A percentile compares a stretch with the other conserved stretches of the same genome.
phyloP scores from a whole-genome alignment of 1,140 invertebrate species.

The Asbolus verrucosus region DNA sequence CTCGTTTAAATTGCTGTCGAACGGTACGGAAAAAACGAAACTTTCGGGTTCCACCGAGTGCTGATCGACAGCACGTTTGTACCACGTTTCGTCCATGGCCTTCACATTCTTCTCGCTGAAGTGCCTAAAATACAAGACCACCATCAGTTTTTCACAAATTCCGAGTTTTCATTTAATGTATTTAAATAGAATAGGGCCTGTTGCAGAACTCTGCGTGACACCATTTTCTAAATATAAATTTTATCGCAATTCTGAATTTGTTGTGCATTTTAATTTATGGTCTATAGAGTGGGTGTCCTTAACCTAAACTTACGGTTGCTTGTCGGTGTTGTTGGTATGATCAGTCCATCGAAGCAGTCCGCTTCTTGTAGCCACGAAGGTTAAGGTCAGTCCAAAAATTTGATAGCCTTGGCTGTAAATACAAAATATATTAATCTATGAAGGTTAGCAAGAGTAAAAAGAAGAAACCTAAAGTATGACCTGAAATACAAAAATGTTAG shows the following conservation, averaged over 20 bases:
- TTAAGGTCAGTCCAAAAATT: constrained; percentile 85
- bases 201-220: too few relatives aligned
- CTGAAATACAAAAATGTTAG: constrained; percentile 8
- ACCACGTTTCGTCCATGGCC: constrained; percentile 92
- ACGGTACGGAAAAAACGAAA: constrained; percentile 93
- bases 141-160: too few relatives aligned
- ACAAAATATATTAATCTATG: constrained; percentile 40
- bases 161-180: too few relatives aligned
- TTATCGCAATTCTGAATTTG: too few relatives aligned
- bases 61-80: constrained; percentile 92
- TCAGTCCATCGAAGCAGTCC: constrained; percentile 89
- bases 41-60: constrained; percentile 86
- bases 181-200: too few relatives aligned
- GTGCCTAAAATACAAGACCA: constrained; percentile 79
- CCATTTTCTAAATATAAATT: too few relatives aligned
- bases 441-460: background rate
- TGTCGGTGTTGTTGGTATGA: constrained; percentile 69
- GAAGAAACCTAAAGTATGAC: constrained; percentile 11
- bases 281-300: too few relatives aligned
- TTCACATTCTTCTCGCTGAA: constrained; percentile 85
- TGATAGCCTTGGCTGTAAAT: constrained; percentile 84
- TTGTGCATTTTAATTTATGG: too few relatives aligned
- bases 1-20: constrained; percentile 76
- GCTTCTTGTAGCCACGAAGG: constrained; percentile 90
- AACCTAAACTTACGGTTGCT: constrained; percentile 77